Conservation (phyloP, 2,797 vertebrate genomes). For the Taenioides sp. region DNA sequence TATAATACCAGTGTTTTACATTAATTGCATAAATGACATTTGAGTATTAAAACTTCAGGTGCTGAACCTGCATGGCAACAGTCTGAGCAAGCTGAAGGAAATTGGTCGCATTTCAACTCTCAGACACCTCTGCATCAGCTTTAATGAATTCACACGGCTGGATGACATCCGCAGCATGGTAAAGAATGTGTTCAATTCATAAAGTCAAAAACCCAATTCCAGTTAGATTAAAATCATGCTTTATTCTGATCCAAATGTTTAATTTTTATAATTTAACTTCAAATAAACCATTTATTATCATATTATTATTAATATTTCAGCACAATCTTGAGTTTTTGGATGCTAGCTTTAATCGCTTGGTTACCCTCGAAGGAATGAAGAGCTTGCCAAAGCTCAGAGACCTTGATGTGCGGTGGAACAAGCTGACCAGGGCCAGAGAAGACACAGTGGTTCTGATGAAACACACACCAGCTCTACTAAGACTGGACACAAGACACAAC, state of each 20-base stretch:
- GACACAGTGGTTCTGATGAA: slow-evolving; percentile 76
- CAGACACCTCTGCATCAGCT: slow-evolving; percentile 81
- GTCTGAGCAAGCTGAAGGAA: slow-evolving; percentile 80
- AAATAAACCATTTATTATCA: not conserved
- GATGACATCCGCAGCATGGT: slow-evolving; percentile 84
- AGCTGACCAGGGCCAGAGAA: slow-evolving; percentile 75
- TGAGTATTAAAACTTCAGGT: slow-evolving; percentile 59
- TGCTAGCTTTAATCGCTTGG: slow-evolving; percentile 80
- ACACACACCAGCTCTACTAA: slow-evolving; percentile 72
- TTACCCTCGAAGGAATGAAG: slow-evolving; percentile 78
- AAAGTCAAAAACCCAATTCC: not conserved
- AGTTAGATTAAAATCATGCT: not conserved
- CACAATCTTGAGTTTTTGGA: slow-evolving; percentile 82
- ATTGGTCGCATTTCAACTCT: slow-evolving; percentile 77
- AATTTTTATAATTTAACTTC: not conserved
- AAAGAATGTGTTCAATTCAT: slow-evolving; percentile 32
- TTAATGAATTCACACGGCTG: slow-evolving; percentile 83
- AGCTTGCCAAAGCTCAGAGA: slow-evolving; percentile 76
- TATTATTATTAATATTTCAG: slow-evolving; percentile 57
- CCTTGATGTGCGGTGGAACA: slow-evolving; percentile 85
- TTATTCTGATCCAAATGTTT: not conserved
- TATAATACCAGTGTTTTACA: not conserved
- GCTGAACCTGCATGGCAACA: slow-evolving; percentile 86
- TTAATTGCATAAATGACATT: slow-evolving; percentile 1
- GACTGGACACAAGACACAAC: slow-evolving; percentile 79